Base-by-base conservation (phyloP, 2,113 vertebrate species). In the Anser cygnoides region DNA sequence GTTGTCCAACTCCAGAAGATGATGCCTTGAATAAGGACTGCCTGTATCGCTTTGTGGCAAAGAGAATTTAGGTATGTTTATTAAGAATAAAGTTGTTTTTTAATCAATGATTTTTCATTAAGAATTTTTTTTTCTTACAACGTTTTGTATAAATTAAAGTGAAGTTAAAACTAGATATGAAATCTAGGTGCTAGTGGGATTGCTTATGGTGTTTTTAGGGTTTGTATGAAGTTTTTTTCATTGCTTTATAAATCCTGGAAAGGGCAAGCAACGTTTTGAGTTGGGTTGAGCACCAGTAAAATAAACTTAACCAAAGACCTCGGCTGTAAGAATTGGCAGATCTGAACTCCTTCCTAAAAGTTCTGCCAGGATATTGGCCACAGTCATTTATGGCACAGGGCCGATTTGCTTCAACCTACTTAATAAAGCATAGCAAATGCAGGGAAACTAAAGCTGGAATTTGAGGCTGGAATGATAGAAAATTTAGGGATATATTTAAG, bases 251-350 rank as follows among this genome's bases (percentile, higher is more conserved):
- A 77, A 63, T 80, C 52, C 65, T 74, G 67, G 68, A 84, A 86
- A 78, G 37, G 20, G 41, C 73, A 86, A 58, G 52, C 37, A 89
- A 10, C 52, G 11, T 67, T 89, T 63, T 81, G 79, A 89, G 74
- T 25, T 77, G 57, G 10, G 43, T 68, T 80, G 31, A 57, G 37
- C 67, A 39, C n/a, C 25, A n/a, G 17, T 80, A 63, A 73, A 92
- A 77, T 93, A 76, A 92, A 93, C 68, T 83, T 71, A 88, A 49
- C 55, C 9, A 81, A 89, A 84, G 84, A 72, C 75, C 2, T 1
- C 72, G 72, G 66, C 84, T 93, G 65, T 87, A 78, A 92, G 73
- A 95, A 87, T 13, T 95, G 89, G 70, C 84, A 95, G 91, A 84
- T 87, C 61, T 25, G 9, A 87, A 71, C 73, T 72, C 65, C 83